Conservation (phyloP, 1,140 invertebrate species). For the Heliothis subflexa region DNA sequence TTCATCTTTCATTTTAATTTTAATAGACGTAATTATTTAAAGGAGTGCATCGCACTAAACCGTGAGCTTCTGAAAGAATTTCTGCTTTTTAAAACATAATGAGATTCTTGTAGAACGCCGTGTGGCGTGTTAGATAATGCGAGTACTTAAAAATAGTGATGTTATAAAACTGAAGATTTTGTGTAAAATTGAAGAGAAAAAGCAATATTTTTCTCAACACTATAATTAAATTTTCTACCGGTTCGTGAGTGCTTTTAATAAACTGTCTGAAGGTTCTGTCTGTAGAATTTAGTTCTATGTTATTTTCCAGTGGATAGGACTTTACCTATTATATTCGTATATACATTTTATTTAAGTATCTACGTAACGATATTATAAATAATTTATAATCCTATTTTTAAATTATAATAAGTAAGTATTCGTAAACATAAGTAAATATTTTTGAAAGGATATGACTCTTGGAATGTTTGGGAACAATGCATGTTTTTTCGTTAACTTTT, state of each 20-base stretch:
- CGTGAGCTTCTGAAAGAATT: slow-evolving; percentile 15
- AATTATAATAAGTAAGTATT: too few species aligned
- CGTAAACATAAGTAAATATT: too few species aligned
- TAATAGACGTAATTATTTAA: slow-evolving; percentile 36
- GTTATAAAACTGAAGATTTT: slow-evolving; percentile 1
- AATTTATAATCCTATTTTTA: too few species aligned
- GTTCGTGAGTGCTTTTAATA: too few species aligned
- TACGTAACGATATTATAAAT: too few species aligned
- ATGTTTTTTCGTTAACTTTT: too few species aligned
- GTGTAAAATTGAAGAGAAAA: not conserved
- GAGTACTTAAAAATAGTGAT: slow-evolving; percentile 9
- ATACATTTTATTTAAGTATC: too few species aligned
- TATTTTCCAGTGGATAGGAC: not conserved
- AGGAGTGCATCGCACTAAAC: slow-evolving; percentile 13
- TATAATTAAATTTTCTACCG: too few species aligned
- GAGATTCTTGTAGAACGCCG: slow-evolving; percentile 23
- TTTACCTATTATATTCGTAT: too few species aligned
- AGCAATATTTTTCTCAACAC: not conserved
- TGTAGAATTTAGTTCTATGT: not conserved
- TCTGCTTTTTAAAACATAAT: slow-evolving; percentile 25
- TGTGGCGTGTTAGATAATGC: slow-evolving; percentile 28
- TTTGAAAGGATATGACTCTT: too few species aligned
- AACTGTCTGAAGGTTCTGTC: too few species aligned
- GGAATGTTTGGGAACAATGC: too few species aligned
- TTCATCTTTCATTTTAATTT: slow-evolving; percentile 29